These are phyloP conservation scores for Kryptopterus vitreolus DNA, from an alignment of 2,797 vertebrate species.

Conservation along the genomic window DNA sequence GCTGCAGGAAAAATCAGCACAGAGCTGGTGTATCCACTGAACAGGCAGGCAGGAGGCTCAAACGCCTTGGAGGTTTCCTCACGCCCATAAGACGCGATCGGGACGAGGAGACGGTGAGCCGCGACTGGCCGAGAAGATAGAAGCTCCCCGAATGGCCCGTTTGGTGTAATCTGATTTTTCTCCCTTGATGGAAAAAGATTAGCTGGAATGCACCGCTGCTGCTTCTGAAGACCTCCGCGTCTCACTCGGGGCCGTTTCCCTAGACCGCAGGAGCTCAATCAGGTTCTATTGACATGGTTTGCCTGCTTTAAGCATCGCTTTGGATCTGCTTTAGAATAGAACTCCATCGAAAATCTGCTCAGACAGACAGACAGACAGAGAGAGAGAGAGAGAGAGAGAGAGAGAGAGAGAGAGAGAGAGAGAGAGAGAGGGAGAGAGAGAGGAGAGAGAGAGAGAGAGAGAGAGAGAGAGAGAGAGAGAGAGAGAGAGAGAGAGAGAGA, in stretches of 20 bases:
- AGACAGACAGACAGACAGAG: conserved; percentile 25
- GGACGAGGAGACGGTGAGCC: conserved; percentile 49
- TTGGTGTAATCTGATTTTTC: conserved; percentile 63
- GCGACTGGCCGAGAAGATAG: conserved; percentile 62
- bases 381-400: conserved; percentile 17
- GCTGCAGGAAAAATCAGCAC: conserved; percentile 56
- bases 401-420: conserved; percentile 21
- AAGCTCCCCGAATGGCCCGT: conserved; percentile 73
- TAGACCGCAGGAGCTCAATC: conserved; percentile 28
- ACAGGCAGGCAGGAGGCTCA: conserved; percentile 38
- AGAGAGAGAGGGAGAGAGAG: conserved; percentile 20
- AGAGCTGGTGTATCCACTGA: conserved; percentile 36
- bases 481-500: not conserved
- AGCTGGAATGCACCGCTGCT: conserved; percentile 47
- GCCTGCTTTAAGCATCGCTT: conserved; percentile 18
- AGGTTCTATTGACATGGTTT: conserved; percentile 32
- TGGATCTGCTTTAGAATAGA: conserved; percentile 25
- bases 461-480: no score
- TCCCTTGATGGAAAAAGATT: conserved; percentile 64
- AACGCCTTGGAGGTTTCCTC: conserved; percentile 34
- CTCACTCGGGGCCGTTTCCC: conserved; percentile 48
- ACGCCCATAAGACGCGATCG: conserved; percentile 49
- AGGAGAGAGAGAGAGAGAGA: not conserved
- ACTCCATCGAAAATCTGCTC: conserved; percentile 37
- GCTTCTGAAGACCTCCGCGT: conserved; percentile 41